These are phyloP conservation scores for Mesochorus sp. DNA, from an alignment of 2,888 invertebrate species.

Conservation along the genomic window DNA sequence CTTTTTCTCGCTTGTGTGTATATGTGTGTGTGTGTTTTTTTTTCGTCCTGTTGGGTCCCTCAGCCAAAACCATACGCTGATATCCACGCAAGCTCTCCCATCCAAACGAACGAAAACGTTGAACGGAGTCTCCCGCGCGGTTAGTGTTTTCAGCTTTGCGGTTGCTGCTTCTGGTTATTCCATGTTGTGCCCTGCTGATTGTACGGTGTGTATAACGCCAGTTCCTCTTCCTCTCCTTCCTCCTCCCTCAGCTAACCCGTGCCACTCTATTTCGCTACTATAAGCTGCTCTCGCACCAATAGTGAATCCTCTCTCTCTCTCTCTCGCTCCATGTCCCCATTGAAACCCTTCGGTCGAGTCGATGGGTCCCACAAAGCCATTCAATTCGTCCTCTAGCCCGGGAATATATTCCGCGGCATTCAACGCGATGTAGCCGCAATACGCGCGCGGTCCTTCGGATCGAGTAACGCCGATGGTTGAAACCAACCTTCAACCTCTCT, in stretches of 20 bases:
- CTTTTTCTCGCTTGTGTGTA: too few relatives aligned
- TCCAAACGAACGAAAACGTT: slow-evolving; percentile 9
- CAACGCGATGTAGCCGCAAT: slow-evolving; percentile 26
- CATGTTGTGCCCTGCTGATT: slow-evolving; percentile 24
- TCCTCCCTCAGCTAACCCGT: not conserved
- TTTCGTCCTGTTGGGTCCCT: slow-evolving; percentile 2
- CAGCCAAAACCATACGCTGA: slow-evolving; percentile 26
- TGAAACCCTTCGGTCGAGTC: slow-evolving; percentile 49
- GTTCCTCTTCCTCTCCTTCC: not conserved
- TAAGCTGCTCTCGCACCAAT: not conserved
- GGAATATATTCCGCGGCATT: slow-evolving; percentile 57
- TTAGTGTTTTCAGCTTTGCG: slow-evolving; percentile 33
- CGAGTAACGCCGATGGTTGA: not conserved
- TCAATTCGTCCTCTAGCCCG: slow-evolving; percentile 42
- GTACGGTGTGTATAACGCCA: not conserved
- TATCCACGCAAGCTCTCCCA: not conserved
- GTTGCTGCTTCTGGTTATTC: slow-evolving; percentile 21
- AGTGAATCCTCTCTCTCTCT: slow-evolving; percentile 1
- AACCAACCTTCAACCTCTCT: not conserved
- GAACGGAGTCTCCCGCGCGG: slow-evolving; percentile 10
- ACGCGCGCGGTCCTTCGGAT: slow-evolving; percentile 7
- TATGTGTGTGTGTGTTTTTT: not conserved
- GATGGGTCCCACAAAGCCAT: slow-evolving; percentile 50
- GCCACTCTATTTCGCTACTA: slow-evolving; percentile 19
- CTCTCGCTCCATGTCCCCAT: slow-evolving; percentile 28